Percentiles rank a stretch among this genome's conserved stretches.
Conservation (phyloP, 2,113 vertebrate genomes). For the Dasyornis broadbenti region DNA sequence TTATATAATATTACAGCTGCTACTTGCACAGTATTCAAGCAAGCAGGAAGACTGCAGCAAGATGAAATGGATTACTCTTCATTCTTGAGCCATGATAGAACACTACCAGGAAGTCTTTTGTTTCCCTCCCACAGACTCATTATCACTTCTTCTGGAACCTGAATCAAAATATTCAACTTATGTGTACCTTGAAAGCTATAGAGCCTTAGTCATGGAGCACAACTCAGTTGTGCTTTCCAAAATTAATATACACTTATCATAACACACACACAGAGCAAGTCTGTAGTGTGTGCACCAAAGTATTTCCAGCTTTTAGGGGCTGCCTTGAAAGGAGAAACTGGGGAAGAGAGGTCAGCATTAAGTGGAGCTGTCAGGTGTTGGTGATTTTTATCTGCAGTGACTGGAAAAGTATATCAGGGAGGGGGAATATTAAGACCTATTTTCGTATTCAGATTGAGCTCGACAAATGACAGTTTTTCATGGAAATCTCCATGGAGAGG, state of each 20-base stretch:
- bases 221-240: neutral
- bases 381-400: conserved; percentile 27
- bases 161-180: neutral
- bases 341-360: neutral
- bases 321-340: neutral
- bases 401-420: neutral
- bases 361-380: neutral
- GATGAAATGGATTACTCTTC: neutral
- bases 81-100: neutral
- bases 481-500: neutral
- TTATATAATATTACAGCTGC: neutral
- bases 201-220: neutral
- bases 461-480: conserved; percentile 1
- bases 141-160: neutral
- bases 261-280: neutral
- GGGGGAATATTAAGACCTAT: neutral
- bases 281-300: neutral
- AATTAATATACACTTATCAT: neutral
- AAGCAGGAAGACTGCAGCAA: neutral
- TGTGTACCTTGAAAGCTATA: neutral
- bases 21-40: neutral
- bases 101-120: neutral
- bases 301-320: neutral
- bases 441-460: conserved; percentile 1
- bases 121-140: neutral